Base-by-base conservation (phyloP, 2,113 vertebrate species). In the Macquaria australasica region DNA sequence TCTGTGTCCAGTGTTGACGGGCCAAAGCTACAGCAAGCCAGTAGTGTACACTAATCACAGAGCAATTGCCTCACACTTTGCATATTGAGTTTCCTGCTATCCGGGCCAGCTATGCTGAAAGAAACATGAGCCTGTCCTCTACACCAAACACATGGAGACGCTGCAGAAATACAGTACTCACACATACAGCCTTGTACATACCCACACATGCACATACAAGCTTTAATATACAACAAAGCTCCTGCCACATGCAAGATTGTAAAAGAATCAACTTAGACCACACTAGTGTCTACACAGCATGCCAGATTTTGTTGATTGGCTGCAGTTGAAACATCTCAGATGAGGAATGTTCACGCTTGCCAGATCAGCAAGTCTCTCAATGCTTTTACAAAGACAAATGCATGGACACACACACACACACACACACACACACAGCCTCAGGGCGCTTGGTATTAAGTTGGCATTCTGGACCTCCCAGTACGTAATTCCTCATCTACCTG, bases 11-110 rank as follows among this genome's bases (percentile, higher is more conserved):
- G 66, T n/a, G 59, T 14, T 72, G 81, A 34, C 55, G 43, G 50
- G 76, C 69, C 48, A 8, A 10, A 74, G 80, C 55, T 18, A 1
- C 63, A 41, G 84, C 60, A n/a, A 34, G 64, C 56, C n/a, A 10
- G 18, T 4, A 12, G 59, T 9, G 70, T 20, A 37, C 79, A 20
- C 83, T 84, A 68, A 88, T 88, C 87, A 62, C 86, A 68, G 72
- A 25, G 73, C 25, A 58, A 78, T 25, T 25, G 63, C 73, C 70
- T 86, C 79, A 87, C 84, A 73, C 84, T 86, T 79, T 75, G 62
- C 72, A 75, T 50, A 85, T 91, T 79, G 80, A 76, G 83, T 91
- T 92, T 87, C 89, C 73, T 68, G 72, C 83, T 60, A 21, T 56
- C 73, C 2, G 69, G 77, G 66, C 68, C 81, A 85, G 86, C 59